Evolutionary conservation across 1,140 invertebrate genomes (phyloP).

Genomic region (Pemphigus obesinymphae): DNA sequence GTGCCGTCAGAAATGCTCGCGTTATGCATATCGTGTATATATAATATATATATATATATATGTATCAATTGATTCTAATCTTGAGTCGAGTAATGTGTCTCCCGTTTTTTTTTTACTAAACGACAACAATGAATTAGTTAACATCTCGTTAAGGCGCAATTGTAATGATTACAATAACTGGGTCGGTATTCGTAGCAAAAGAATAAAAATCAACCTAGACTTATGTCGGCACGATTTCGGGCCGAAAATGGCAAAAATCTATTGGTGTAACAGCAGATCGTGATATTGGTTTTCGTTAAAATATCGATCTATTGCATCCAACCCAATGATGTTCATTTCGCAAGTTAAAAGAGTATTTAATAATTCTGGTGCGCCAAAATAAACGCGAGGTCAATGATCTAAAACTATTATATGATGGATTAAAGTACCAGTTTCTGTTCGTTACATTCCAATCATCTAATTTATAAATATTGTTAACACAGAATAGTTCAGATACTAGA

Average conservation of each 20-base stretch:
- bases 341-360: no score
- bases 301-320: not conserved
- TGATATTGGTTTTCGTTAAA: constrained; percentile 29
- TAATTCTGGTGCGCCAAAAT: not conserved
- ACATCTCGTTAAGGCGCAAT: not conserved
- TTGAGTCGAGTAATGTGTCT: not conserved
- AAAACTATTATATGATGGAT: not conserved
- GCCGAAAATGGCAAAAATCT: constrained; percentile 18
- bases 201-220: not conserved
- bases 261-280: not conserved
- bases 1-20: not conserved
- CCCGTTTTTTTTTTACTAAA: not conserved
- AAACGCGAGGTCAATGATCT: not conserved
- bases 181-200: not conserved
- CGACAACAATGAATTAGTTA: not conserved
- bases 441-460: no score
- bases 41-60: not conserved
- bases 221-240: not conserved
- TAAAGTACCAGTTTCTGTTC: not conserved
- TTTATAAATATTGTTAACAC: no score
- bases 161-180: not conserved
- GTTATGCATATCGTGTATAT: not conserved
- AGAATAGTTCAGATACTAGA: no score
- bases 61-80: constrained; percentile 1
- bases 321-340: not conserved